Conservation (phyloP, 2,888 invertebrate genomes). For the Parelbella ahira region DNA sequence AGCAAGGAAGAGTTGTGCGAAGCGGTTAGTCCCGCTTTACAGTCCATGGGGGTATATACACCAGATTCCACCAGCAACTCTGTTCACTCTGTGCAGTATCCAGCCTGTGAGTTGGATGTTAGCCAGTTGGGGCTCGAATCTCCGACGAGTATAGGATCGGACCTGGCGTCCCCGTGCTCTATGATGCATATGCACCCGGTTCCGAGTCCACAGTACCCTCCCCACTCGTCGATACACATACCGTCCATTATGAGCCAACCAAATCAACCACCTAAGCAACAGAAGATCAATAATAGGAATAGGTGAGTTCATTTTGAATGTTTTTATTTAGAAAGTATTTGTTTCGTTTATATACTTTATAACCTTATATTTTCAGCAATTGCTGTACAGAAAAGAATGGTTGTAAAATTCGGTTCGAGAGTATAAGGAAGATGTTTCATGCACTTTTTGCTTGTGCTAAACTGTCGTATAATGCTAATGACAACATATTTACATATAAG, state of each 20-base stretch:
- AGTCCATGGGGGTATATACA: constrained; percentile 93
- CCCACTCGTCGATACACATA: constrained; percentile 74
- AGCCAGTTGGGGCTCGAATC: constrained; percentile 92
- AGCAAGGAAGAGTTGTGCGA: constrained; percentile 70
- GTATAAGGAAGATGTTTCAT: too few relatives aligned
- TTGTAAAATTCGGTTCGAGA: too few relatives aligned
- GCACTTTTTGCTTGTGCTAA: too few relatives aligned
- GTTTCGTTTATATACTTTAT: too few relatives aligned
- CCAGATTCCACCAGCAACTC: constrained; percentile 92
- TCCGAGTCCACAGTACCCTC: constrained; percentile 82
- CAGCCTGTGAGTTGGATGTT: constrained; percentile 91
- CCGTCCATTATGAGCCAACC: constrained; percentile 76
- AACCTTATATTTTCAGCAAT: too few relatives aligned
- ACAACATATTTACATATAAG: too few relatives aligned
- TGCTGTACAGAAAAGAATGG: too few relatives aligned
- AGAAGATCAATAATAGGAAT: constrained; percentile 72
- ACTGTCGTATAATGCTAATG: too few relatives aligned
- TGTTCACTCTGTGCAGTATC: constrained; percentile 89
- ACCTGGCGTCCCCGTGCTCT: constrained; percentile 91
- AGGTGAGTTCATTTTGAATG: constrained; percentile 44
- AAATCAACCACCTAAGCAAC: constrained; percentile 71
- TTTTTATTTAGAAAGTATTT: too few relatives aligned
- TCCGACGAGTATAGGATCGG: constrained; percentile 92
- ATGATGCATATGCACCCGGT: constrained; percentile 80
- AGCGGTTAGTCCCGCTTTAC: constrained; percentile 81